Base-by-base conservation (phyloP, 1,140 invertebrate genomes). In the Anastrepha obliqua region DNA sequence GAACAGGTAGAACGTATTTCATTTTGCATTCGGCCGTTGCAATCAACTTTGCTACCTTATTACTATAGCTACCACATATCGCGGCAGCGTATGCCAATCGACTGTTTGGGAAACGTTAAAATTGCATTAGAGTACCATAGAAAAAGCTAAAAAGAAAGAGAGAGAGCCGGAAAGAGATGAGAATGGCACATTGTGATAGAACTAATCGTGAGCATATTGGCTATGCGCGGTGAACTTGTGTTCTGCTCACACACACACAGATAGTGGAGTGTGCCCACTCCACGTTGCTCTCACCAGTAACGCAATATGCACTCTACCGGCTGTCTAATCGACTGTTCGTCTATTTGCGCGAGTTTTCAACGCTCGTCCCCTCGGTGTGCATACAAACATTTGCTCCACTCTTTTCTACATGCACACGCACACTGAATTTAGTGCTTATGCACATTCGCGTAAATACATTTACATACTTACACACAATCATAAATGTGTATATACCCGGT, bases 251-350 rank as follows among this genome's bases (percentile, higher is more conserved):
- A n/a, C 7, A 51, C 6, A 29, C 9, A 81, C 8, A n/a, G 11
- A 20, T 3, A 81, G 17, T 7, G 15, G 44, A 78, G 15, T 55
- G 47, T 55, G 74, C 20, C 15, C 3, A 55, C 20, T 29, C 0
- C 47, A n/a, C 13, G 47, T n/a, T 81, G 74, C 74, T 11, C 74
- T 51, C 74, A 81, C 42, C n/a, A 1, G 7, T 81, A 81, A 81
- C 74, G 47, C 74, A n/a, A 55, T 20, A 81, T 81, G 74, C 74
- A 81, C 74, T 81, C 74, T 47, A 20, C 17, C 47, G 47, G 47
- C 74, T 17, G 51, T 81, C 74, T 81, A 20, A 81, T 42, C 74
- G 47, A 81, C 74, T 55, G 74, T 81, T 51, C 20, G 74, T 55
- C 74, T 29, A 55, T 51, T 81, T 8, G 47, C 55, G 74, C n/a